Conservation (phyloP, 2,113 vertebrate species). For the Sinocyclocheilus maitianheensis region DNA sequence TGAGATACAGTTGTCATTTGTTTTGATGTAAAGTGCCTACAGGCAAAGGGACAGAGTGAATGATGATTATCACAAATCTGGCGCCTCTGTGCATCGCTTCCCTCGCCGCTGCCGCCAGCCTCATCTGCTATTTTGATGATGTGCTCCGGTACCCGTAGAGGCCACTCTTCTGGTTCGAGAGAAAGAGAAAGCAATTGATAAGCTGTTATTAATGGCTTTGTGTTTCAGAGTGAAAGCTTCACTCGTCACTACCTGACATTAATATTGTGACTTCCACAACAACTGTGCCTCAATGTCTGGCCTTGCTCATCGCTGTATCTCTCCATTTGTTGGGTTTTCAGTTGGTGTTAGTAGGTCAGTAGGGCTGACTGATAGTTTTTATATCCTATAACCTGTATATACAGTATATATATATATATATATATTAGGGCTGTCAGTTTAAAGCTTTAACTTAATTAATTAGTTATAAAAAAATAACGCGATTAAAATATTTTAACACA, state of each 20-base stretch:
- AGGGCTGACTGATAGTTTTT: not conserved
- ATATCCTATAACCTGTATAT: no score
- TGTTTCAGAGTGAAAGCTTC: constrained; percentile 49
- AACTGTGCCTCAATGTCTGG: constrained; percentile 46
- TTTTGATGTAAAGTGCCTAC: constrained; percentile 46
- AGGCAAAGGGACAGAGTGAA: constrained; percentile 41
- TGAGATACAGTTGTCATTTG: constrained; percentile 43
- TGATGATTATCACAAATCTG: constrained; percentile 43
- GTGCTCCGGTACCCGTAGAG: constrained; percentile 39
- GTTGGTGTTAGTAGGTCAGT: constrained; percentile 33
- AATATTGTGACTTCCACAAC: constrained; percentile 36
- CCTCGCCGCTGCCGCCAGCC: constrained; percentile 28
- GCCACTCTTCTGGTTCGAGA: constrained; percentile 29
- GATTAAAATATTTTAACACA: no score
- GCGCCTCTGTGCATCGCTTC: constrained; percentile 42
- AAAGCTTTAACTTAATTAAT: no score
- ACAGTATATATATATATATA: no score
- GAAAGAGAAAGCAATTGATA: constrained; percentile 37
- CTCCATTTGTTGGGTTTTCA: constrained; percentile 23
- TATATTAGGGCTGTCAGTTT: no score
- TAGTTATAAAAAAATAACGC: no score
- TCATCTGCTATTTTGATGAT: constrained; percentile 49
- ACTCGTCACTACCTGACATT: constrained; percentile 54
- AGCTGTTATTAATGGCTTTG: constrained; percentile 55
- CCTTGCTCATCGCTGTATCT: constrained; percentile 38